These are phyloP conservation scores for Pseudoips prasinana DNA, from an alignment of 2,888 invertebrate genomes.

Conservation along the genomic window DNA sequence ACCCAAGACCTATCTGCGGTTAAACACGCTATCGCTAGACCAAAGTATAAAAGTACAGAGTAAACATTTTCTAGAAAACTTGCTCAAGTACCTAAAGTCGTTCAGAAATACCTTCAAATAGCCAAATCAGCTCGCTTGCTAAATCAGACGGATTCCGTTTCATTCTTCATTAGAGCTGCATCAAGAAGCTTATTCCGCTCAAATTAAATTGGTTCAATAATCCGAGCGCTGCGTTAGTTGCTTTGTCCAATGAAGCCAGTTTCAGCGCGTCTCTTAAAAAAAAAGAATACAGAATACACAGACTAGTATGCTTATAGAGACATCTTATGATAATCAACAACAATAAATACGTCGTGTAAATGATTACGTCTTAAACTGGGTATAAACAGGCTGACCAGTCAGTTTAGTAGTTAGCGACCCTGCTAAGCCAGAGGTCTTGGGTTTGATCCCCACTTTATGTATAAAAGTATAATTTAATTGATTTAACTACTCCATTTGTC, in stretches of 20 bases:
- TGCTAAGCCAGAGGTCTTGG: no score
- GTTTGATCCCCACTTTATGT: no score
- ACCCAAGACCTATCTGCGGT: no score
- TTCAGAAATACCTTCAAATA: conserved; percentile 18
- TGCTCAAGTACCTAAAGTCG: background rate
- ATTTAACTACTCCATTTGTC: no score
- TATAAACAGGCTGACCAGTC: no score
- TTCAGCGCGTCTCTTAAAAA: conserved; percentile 50
- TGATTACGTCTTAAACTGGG: no score
- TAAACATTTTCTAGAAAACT: background rate
- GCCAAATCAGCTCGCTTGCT: conserved; percentile 19
- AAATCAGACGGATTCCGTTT: conserved; percentile 42
- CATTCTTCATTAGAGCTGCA: conserved; percentile 51
- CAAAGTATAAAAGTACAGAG: background rate
- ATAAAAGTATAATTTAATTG: no score
- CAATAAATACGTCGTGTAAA: no score
- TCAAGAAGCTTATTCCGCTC: conserved; percentile 60
- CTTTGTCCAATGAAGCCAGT: conserved; percentile 67
- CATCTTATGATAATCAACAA: no score
- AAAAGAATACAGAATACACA: conserved; percentile 37
- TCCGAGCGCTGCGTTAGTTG: conserved; percentile 61
- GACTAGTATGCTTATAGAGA: background rate
- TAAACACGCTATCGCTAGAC: no score
- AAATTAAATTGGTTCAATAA: conserved; percentile 72
- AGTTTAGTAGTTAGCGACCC: no score